Percentiles rank a stretch among this genome's conserved stretches.
Conservation (phyloP, 2,797 vertebrate genomes). For the Falco peregrinus region DNA sequence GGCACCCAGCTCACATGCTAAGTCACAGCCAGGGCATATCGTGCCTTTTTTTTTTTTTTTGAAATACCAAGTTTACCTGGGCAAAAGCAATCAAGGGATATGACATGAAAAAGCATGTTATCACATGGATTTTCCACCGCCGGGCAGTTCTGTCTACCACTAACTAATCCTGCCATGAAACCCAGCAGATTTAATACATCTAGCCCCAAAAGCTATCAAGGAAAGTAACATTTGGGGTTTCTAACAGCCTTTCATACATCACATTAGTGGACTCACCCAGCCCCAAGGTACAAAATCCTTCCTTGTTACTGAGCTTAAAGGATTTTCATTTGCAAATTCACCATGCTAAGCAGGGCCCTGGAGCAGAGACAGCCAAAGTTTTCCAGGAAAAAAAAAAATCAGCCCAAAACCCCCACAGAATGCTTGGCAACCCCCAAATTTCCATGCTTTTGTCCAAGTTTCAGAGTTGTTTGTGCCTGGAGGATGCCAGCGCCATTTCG, state of each 20-base stretch:
- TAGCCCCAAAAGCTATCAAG: not conserved
- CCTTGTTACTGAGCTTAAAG: not conserved
- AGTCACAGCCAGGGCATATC: not conserved
- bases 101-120: not conserved
- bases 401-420: not conserved
- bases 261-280: not conserved
- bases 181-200: not conserved
- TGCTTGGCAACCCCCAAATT: conserved; percentile 1
- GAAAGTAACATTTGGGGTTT: not conserved
- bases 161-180: not conserved
- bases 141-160: not conserved
- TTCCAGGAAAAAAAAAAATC: not conserved
- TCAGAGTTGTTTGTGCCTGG: not conserved
- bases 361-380: not conserved
- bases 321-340: not conserved
- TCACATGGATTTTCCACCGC: not conserved
- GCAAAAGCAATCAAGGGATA: not conserved
- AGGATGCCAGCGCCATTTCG: not conserved
- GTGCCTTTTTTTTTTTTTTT: not conserved
- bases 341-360: not conserved
- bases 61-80: not conserved
- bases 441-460: conserved; percentile 8
- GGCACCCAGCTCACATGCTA: no score
- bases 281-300: not conserved
- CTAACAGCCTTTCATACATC: not conserved